Evolutionary conservation across 1,140 invertebrate genomes (phyloP), one percentile per base, ranked within the genome.

Genomic region (Bombus superbus): DNA sequence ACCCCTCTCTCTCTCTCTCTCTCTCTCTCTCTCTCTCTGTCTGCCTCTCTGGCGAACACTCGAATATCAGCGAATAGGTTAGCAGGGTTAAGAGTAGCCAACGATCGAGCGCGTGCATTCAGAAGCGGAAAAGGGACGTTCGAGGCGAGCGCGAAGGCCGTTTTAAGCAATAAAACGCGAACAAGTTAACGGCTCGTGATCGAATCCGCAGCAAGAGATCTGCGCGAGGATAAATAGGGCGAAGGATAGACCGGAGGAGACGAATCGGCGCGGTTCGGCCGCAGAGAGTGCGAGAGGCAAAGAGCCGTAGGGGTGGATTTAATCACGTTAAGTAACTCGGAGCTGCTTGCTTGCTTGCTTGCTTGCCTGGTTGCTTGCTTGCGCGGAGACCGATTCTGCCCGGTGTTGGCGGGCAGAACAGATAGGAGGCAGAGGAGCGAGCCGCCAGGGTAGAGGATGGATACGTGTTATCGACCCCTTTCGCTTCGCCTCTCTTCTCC

Each of bases 271-370:
- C 40, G 88, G 69, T 53, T 53, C 32, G n/a, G 38, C 18, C 28
- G 11, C 4, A 2, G 59, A 62, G 35, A 64, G 76, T 38, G 73
- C 69, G 79, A 57, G 42, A 62, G 28, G 28, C 11, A 62, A 11
- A 64, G 59, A 57, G 25, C 3, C 44, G 68, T 72, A 53, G 74
- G 68, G 80, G 80, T 86, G 89, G 88, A 90, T 90, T 90, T 88
- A 87, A 91, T 91, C 88, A 87, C 88, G 88, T 91, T 91, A 91
- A 91, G 88, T 88, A 88, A 91, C 88, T 88, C 62, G 77, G 83
- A 90, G 80, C 88, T 85, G 79, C 42, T 73, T 77, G 85, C 32
- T 32, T 32, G 85, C 32, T 32, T 32, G 32, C 32, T 32, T 32
- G 32, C 83, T 85, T 84, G 79, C 77, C 73, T 57, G 85, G 15